Evolutionary conservation across 2,113 vertebrate genomes (phyloP).

Genomic region (Sorex fumeus): DNA sequence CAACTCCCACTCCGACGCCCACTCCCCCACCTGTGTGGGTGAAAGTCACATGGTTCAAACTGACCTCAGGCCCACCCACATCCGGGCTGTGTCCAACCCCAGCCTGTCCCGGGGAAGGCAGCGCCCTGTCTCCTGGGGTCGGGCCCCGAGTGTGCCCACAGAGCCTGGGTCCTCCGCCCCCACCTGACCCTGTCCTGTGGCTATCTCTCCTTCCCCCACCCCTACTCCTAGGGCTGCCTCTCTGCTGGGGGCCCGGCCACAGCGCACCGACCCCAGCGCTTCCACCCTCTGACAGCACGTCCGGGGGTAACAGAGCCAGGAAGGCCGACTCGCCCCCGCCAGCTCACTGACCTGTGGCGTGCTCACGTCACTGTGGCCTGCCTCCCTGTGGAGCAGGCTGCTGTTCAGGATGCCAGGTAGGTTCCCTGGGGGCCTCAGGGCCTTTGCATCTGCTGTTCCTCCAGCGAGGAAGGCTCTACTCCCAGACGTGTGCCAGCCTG

Average conservation of each 20-base stretch:
- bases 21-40: not conserved
- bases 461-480: not conserved
- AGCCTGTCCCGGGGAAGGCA: not conserved
- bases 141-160: not conserved
- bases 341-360: not conserved
- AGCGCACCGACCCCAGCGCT: not conserved
- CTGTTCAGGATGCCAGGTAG: not conserved
- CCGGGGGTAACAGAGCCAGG: not conserved
- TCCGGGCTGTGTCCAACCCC: not conserved
- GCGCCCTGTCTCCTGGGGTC: not conserved
- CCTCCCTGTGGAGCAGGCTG: not conserved
- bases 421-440: not conserved
- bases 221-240: too few species aligned
- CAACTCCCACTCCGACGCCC: not conserved
- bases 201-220: too few species aligned
- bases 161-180: not conserved
- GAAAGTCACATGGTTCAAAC: not conserved
- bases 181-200: not conserved
- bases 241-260: too few species aligned
- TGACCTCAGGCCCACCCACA: not conserved
- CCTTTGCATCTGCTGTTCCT: not conserved
- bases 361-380: not conserved
- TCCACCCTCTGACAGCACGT: not conserved
- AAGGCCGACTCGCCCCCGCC: rapidly evolving
- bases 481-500: not conserved